These are phyloP conservation scores for Griposia aprilina DNA, from an alignment of 2,888 invertebrate genomes.

Conservation along the genomic window DNA sequence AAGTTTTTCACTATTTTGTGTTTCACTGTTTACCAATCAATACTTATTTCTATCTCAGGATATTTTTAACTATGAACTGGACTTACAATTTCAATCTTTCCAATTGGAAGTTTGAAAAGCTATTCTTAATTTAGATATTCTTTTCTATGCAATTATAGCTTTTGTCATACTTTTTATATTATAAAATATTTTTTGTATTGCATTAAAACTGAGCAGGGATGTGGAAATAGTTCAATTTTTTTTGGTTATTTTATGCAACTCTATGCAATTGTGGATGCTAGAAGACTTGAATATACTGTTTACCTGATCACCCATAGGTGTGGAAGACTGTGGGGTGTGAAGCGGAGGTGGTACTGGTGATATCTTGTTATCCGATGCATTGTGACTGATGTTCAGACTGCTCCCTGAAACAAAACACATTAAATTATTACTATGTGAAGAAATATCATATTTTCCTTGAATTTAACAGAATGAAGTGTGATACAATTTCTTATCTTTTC, in stretches of 20 bases:
- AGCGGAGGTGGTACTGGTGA: constrained; percentile 79
- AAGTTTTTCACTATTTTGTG: background rate
- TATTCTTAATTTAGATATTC: background rate
- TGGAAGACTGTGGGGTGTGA: constrained; percentile 81
- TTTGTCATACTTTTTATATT: no score
- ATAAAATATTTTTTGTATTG: no score
- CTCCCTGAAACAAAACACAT: constrained; percentile 78
- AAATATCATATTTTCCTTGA: background rate
- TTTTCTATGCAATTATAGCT: background rate
- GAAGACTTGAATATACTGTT: constrained; percentile 18
- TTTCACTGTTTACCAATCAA: background rate
- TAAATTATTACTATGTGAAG: background rate
- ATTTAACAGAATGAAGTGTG: background rate
- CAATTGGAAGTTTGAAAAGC: background rate
- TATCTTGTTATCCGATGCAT: constrained; percentile 80
- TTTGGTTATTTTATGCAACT: background rate
- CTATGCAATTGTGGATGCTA: background rate
- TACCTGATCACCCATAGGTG: constrained; percentile 87
- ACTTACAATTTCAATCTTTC: background rate
- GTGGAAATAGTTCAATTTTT: background rate
- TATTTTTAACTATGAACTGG: background rate
- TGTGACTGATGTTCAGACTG: constrained; percentile 82
- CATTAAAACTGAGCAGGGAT: background rate
- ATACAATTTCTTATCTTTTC: background rate
- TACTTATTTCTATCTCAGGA: background rate